These are phyloP conservation scores for Eristalis tenax DNA, from an alignment of 2,888 invertebrate species.

Conservation along the genomic window DNA sequence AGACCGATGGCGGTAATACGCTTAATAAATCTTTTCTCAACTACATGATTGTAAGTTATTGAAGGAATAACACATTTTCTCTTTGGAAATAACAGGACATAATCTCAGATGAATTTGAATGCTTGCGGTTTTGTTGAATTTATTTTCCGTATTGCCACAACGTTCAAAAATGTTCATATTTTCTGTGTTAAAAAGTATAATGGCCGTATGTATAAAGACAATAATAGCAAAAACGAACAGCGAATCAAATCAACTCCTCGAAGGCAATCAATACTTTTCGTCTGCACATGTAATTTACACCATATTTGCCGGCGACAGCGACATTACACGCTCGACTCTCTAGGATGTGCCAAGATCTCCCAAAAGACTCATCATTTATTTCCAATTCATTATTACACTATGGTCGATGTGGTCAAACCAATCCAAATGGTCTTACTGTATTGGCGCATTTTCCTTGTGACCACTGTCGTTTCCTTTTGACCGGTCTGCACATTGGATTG, in stretches of 20 bases:
- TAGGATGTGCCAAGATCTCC: constrained; percentile 55
- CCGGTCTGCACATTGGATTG: neutral
- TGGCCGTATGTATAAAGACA: neutral
- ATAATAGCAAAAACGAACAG: constrained; percentile 30
- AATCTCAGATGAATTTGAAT: neutral
- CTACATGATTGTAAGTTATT: constrained; percentile 47
- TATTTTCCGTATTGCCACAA: too few relatives aligned
- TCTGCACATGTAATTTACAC: constrained; percentile 46
- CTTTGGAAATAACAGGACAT: constrained; percentile 34
- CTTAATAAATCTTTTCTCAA: constrained; percentile 59
- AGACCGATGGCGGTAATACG: constrained; percentile 57
- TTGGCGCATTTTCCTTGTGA: constrained; percentile 48
- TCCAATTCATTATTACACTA: constrained; percentile 66
- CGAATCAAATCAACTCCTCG: constrained; percentile 52
- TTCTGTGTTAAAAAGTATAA: neutral
- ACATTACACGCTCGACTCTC: constrained; percentile 18
- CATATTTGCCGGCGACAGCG: constrained; percentile 14
- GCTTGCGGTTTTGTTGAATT: too few relatives aligned
- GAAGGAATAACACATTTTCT: constrained; percentile 44
- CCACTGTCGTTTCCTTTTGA: constrained; percentile 38
- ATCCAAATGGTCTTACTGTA: constrained; percentile 14
- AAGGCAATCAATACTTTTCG: constrained; percentile 53
- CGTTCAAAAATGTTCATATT: neutral
- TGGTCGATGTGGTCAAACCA: constrained; percentile 55
- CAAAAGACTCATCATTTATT: constrained; percentile 66